Conservation (phyloP, 2,797 vertebrate genomes). For the Trichosurus vulpecula region DNA sequence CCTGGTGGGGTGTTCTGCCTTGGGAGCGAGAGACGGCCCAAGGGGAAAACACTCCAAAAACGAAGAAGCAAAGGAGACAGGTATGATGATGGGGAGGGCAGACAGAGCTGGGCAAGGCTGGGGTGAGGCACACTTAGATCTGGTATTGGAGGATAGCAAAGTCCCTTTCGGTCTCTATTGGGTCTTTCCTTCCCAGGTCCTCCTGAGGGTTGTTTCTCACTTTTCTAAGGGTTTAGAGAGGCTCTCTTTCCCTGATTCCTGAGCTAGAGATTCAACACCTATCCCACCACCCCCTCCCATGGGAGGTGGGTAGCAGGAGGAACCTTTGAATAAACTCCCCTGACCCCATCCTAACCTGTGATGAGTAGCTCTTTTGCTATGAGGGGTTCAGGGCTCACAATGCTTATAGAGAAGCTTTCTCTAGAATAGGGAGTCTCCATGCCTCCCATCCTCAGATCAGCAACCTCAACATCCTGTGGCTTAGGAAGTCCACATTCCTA, state of each 20-base stretch:
- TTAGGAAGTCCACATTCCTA: background rate
- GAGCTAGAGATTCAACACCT: background rate
- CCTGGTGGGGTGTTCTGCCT: constrained; percentile 93
- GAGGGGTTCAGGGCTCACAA: background rate
- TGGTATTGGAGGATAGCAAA: background rate
- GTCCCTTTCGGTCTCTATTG: background rate
- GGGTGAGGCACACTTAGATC: background rate
- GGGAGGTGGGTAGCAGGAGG: background rate
- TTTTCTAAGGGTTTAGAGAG: background rate
- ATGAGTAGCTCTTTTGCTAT: background rate
- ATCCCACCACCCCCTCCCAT: background rate
- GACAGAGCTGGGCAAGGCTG: background rate
- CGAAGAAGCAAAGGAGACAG: constrained; percentile 95
- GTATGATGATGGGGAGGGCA: constrained; percentile 79
- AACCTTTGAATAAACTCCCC: background rate
- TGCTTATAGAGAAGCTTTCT: background rate
- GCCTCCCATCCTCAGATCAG: background rate
- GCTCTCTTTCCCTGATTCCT: background rate
- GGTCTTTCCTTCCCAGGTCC: background rate
- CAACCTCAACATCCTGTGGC: background rate
- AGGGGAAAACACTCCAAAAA: constrained; percentile 95
- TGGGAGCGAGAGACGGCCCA: constrained; percentile 95
- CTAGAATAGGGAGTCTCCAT: background rate
- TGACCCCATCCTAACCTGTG: background rate
- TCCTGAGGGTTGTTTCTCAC: background rate